Evolutionary conservation across 2,113 vertebrate genomes (phyloP).

Genomic region (Scomber japonicus): DNA sequence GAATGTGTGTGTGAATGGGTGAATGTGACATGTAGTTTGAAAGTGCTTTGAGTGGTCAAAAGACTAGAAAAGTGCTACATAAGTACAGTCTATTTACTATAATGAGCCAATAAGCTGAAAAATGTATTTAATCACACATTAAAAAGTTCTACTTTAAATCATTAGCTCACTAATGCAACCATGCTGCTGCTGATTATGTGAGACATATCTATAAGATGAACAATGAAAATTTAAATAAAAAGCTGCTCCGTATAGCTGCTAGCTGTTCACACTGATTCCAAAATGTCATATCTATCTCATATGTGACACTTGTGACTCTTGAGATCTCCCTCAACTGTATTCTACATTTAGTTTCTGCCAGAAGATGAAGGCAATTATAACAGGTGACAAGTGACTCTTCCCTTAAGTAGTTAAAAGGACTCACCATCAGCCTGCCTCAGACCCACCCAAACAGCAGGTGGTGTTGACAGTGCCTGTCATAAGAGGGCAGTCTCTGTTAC

Average conservation of each 20-base stretch:
- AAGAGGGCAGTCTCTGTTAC: constrained; percentile 21
- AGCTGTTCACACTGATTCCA: background rate
- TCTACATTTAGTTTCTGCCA: constrained; percentile 27
- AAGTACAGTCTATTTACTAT: no score
- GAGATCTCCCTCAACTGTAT: constrained; percentile 10
- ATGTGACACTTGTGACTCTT: background rate
- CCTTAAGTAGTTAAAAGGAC: constrained; percentile 24
- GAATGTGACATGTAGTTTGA: no score
- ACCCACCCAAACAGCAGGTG: constrained; percentile 4
- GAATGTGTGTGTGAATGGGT: no score
- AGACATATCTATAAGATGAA: background rate
- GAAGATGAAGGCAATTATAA: constrained; percentile 19
- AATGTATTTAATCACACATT: no score
- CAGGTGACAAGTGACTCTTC: constrained; percentile 21
- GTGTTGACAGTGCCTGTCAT: constrained; percentile 6
- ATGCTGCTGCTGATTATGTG: background rate
- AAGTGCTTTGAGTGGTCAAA: no score
- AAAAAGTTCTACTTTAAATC: no score
- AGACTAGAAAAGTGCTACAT: no score
- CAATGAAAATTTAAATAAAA: background rate
- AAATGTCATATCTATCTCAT: constrained; percentile 1
- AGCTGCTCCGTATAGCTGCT: background rate
- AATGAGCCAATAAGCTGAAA: no score
- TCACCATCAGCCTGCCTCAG: background rate
- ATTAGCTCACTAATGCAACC: no score